phyloP scores from a whole-genome alignment of 2,797 vertebrate genomes.

The Myotis planiceps region DNA sequence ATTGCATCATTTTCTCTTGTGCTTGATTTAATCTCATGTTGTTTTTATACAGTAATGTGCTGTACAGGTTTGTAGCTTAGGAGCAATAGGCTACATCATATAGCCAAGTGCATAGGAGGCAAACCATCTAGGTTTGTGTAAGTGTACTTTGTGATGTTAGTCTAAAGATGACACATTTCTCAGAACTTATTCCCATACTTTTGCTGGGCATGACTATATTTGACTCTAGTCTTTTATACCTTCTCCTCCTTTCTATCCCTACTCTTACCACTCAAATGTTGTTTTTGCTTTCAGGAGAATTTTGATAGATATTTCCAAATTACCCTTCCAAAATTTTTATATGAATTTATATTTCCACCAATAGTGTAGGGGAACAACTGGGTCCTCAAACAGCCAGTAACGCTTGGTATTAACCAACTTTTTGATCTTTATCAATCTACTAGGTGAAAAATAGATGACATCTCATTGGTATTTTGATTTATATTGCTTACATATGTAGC shows the following conservation, averaged over 20 bases:
- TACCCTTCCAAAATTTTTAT: neutral
- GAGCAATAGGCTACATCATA: neutral
- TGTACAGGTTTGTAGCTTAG: neutral
- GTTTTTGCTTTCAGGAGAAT: constrained; percentile 6
- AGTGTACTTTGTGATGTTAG: neutral
- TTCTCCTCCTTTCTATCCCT: neutral
- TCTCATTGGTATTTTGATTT: neutral
- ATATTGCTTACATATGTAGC: neutral
- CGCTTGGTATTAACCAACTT: neutral
- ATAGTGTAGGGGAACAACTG: neutral
- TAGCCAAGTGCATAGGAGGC: neutral
- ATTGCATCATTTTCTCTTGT: neutral
- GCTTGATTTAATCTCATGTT: neutral
- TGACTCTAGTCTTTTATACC: neutral
- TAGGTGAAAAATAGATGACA: neutral
- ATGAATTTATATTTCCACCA: neutral
- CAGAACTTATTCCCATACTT: neutral
- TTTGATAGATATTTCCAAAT: constrained; percentile 28
- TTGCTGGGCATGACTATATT: neutral
- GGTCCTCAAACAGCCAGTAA: neutral
- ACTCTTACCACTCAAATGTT: neutral
- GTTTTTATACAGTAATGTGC: neutral
- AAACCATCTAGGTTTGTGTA: neutral
- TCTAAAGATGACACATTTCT: neutral
- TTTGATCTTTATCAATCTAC: neutral